Evolutionary conservation across 1,140 invertebrate genomes (phyloP), one percentile per base, ranked within the genome.

Genomic region (Platyura marginata): DNA sequence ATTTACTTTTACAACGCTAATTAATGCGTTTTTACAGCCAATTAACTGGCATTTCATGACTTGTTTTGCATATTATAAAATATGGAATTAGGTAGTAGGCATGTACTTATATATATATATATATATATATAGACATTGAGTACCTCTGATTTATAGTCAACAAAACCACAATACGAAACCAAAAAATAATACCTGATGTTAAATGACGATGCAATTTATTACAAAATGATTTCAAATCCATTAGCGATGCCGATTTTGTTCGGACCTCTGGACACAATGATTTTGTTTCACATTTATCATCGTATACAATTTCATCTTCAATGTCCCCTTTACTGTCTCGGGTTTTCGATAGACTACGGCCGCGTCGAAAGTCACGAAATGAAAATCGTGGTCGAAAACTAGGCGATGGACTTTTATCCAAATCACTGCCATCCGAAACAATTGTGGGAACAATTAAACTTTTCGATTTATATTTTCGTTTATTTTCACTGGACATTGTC

Each of bases 321-420:
- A 13, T 29, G 6, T 29, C 25, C 6, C 13, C 25, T 8, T 29
- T 13, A 29, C n/a, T n/a, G n/a, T 29, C 6, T 29, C 36, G n/a
- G 3, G 16, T 18, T 38, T 38, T 38, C 19, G 36, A 38, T 11
- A 18, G 19, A 3, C 6, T 38, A 18, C 36, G 16, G 11, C 36
- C 36, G 6, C 36, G 36, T 18, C 36, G n/a, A 13, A 38, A 38
- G 16, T 38, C 18, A 18, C 36, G 16, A 6, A 38, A 21, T 38
- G 36, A 38, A 38, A 38, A 38, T 19, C 16, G 20, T 18, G 36
- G 20, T 38, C 36, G 36, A n/a, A 38, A 38, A 38, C 36, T 18
- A 20, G 18, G 19, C 18, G 20, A 3, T 38, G 16, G 11, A 38
- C 16, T 20, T 18, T 20, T 38, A 18, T 38, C 36, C 11, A 20